Evolutionary conservation across 1,140 invertebrate species (phyloP).

Genomic region (Sitodiplosis mosellana): DNA sequence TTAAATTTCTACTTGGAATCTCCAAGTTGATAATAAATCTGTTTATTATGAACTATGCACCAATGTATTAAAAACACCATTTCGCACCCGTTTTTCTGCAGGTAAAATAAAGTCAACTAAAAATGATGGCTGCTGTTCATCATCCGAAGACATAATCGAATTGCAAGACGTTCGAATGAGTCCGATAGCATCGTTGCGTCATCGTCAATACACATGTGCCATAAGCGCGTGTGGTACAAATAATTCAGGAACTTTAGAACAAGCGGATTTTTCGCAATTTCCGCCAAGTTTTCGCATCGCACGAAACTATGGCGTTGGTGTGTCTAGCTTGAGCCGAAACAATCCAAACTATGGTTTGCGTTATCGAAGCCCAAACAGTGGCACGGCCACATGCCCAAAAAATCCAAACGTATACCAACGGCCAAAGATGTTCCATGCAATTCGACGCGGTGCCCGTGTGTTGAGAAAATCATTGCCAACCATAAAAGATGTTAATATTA

Average conservation of each 20-base stretch:
- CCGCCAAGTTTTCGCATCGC: constrained; percentile 64
- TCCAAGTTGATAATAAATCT: too few species aligned
- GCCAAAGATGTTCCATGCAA: constrained; percentile 56
- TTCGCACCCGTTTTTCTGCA: not conserved
- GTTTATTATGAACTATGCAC: too few species aligned
- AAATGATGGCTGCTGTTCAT: constrained; percentile 14
- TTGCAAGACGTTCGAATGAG: constrained; percentile 64
- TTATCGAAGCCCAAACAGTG: constrained; percentile 37
- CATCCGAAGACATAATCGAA: constrained; percentile 53
- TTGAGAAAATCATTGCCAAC: constrained; percentile 71
- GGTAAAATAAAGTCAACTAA: not conserved
- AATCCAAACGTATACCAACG: constrained; percentile 26
- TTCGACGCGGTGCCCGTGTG: constrained; percentile 56
- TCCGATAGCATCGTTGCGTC: constrained; percentile 62
- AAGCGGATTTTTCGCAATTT: constrained; percentile 40
- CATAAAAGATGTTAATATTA: constrained; percentile 92
- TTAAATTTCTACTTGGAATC: not conserved
- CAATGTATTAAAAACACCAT: too few species aligned
- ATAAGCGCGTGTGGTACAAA: constrained; percentile 18
- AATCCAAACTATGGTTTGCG: constrained; percentile 28
- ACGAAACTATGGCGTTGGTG: constrained; percentile 29
- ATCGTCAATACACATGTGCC: constrained; percentile 29
- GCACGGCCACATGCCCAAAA: not conserved
- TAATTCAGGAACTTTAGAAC: constrained; percentile 19
- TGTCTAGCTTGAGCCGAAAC: constrained; percentile 16